These are phyloP conservation scores for Lepidochrysops patricia DNA, from an alignment of 2,888 invertebrate species.

Conservation along the genomic window DNA sequence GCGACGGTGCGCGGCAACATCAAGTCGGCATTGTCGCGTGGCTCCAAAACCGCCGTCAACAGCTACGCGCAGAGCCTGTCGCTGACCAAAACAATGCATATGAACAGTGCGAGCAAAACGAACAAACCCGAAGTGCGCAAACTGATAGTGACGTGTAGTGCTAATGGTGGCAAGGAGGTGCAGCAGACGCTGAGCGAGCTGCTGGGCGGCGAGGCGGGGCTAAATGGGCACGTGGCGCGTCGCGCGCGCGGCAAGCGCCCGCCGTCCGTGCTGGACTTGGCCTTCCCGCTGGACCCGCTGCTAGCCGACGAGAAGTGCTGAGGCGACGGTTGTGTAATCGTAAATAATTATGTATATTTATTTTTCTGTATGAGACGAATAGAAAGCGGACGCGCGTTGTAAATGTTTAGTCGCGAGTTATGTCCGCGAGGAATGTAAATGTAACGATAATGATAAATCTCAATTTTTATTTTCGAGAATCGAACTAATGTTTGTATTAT, in stretches of 20 bases:
- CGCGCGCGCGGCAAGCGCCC: slow-evolving; percentile 35
- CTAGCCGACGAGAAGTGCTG: slow-evolving; percentile 71
- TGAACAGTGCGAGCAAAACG: slow-evolving; percentile 55
- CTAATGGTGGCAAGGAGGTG: slow-evolving; percentile 34
- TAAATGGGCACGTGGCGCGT: slow-evolving; percentile 45
- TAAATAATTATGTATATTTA: slow-evolving; percentile 70
- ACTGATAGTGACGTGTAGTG: slow-evolving; percentile 65
- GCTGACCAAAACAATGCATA: slow-evolving; percentile 59
- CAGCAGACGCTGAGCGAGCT: slow-evolving; percentile 49
- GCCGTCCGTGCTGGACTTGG: slow-evolving; percentile 51
- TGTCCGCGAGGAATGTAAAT: slow-evolving; percentile 48
- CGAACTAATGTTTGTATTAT: slow-evolving; percentile 70
- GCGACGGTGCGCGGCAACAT: slow-evolving; percentile 67
- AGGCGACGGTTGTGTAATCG: slow-evolving; percentile 58
- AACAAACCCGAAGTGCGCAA: slow-evolving; percentile 67
- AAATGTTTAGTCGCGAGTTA: slow-evolving; percentile 58
- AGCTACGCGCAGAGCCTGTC: slow-evolving; percentile 53
- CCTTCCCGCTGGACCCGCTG: slow-evolving; percentile 61
- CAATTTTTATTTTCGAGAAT: slow-evolving; percentile 47
- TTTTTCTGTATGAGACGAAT: slow-evolving; percentile 63
- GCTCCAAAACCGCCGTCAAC: slow-evolving; percentile 50
- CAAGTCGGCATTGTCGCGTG: slow-evolving; percentile 59
- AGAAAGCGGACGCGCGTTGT: slow-evolving; percentile 52
- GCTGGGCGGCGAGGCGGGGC: slow-evolving; percentile 43
- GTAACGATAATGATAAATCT: slow-evolving; percentile 60